A percentile compares a stretch with the other conserved stretches of the same genome.
These are phyloP conservation scores for Acromyrmex heyeri DNA, from an alignment of 1,140 invertebrate genomes.

Conservation along the genomic window DNA sequence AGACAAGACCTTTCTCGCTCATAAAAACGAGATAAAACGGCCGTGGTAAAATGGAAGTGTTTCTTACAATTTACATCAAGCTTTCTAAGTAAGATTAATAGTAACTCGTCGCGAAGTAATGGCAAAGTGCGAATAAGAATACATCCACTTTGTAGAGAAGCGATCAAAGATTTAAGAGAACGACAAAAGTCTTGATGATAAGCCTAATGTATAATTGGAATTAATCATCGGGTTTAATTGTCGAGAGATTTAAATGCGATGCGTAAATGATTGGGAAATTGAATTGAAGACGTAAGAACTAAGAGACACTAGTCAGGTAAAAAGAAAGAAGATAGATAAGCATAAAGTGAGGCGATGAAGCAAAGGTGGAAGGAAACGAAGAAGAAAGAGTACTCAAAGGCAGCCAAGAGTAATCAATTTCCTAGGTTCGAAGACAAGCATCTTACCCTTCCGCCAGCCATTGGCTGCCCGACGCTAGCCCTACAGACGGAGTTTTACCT, in stretches of 20 bases:
- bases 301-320: constrained; percentile 28
- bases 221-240: constrained; percentile 60
- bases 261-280: constrained; percentile 32
- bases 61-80: constrained; percentile 74
- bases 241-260: constrained; percentile 50
- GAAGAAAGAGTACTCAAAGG: constrained; percentile 64
- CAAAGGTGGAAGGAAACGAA: constrained; percentile 49
- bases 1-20: not conserved
- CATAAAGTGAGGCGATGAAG: constrained; percentile 1
- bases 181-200: not conserved
- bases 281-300: constrained; percentile 31
- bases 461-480: constrained; percentile 49
- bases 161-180: not conserved
- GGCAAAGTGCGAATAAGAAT: constrained; percentile 25
- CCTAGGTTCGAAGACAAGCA: constrained; percentile 68
- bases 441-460: constrained; percentile 67
- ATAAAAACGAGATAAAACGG: constrained; percentile 59
- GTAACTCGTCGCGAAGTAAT: constrained; percentile 39
- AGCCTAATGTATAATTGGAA: constrained; percentile 41
- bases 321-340: constrained; percentile 33
- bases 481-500: constrained; percentile 57
- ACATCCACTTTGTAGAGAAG: not conserved
- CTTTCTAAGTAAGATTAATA: constrained; percentile 72
- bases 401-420: constrained; percentile 71
- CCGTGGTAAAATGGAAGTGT: constrained; percentile 45